Conservation (phyloP, 2,113 vertebrate genomes). For the Spea bombifrons region DNA sequence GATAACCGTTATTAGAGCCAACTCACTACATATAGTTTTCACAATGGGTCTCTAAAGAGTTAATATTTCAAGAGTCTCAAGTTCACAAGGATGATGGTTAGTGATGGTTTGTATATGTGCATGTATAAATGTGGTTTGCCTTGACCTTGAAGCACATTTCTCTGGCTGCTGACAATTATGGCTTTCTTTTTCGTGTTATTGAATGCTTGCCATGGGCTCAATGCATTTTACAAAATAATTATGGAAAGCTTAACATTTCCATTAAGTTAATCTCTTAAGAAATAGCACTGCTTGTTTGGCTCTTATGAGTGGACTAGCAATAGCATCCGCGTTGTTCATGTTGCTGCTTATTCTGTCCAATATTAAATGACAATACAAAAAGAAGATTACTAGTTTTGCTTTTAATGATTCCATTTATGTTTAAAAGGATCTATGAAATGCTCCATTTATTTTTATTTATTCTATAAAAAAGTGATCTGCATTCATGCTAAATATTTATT, state of each 20-base stretch:
- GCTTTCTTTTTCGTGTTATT: not conserved
- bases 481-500: no score
- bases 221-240: conserved; percentile 6
- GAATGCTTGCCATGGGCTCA: not conserved
- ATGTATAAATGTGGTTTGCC: no score
- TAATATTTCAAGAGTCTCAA: no score
- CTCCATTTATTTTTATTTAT: no score
- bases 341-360: not conserved
- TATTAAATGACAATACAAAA: conserved; percentile 11
- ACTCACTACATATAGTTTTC: no score
- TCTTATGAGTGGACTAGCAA: not conserved
- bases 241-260: not conserved
- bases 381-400: not conserved
- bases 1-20: no score
- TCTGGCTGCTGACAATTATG: not conserved
- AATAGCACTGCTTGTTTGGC: not conserved
- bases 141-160: not conserved
- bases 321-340: not conserved
- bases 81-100: no score
- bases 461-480: no score
- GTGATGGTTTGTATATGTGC: no score
- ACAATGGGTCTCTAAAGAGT: no score
- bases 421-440: not conserved
- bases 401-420: conserved; percentile 8
- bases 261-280: conserved; percentile 3